A percentile compares a stretch with the other conserved stretches of the same genome.
Conservation (phyloP, 2,797 vertebrate genomes). For the Falco rusticolus region DNA sequence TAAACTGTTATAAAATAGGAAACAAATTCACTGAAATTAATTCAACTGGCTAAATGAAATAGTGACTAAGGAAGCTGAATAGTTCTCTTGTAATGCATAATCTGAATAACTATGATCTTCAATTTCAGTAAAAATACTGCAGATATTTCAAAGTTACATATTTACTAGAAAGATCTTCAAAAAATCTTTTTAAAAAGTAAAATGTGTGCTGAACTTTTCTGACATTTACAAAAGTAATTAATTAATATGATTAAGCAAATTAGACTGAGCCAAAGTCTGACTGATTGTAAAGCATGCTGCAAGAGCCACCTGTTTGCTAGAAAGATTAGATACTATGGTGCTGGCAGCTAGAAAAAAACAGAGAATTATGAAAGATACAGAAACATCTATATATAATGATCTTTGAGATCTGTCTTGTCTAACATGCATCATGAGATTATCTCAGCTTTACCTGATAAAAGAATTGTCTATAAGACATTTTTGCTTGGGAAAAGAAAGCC, state of each 20-base stretch:
- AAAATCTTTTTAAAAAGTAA: slow-evolving; percentile 64
- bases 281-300: slow-evolving; percentile 71
- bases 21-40: slow-evolving; percentile 1
- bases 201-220: slow-evolving; percentile 71
- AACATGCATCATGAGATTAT: not conserved
- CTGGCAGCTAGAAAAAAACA: slow-evolving; percentile 37
- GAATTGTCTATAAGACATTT: not conserved
- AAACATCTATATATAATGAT: slow-evolving; percentile 1
- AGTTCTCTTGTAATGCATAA: not conserved
- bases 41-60: not conserved
- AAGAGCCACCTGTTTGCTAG: slow-evolving; percentile 74
- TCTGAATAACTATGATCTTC: not conserved
- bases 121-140: slow-evolving; percentile 6
- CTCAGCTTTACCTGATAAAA: not conserved
- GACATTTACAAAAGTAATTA: slow-evolving; percentile 76
- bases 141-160: slow-evolving; percentile 63
- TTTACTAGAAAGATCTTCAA: slow-evolving; percentile 56
- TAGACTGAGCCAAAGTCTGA: slow-evolving; percentile 70
- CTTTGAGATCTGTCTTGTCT: slow-evolving; percentile 4
- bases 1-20: not conserved
- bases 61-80: not conserved
- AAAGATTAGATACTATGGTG: slow-evolving; percentile 61
- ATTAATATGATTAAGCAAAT: slow-evolving; percentile 77
- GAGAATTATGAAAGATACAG: slow-evolving; percentile 24
- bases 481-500: not conserved